Percentiles rank a stretch among this genome's conserved stretches.
Conservation (phyloP, 2,113 vertebrate genomes). For the Dascyllus trimaculatus region DNA sequence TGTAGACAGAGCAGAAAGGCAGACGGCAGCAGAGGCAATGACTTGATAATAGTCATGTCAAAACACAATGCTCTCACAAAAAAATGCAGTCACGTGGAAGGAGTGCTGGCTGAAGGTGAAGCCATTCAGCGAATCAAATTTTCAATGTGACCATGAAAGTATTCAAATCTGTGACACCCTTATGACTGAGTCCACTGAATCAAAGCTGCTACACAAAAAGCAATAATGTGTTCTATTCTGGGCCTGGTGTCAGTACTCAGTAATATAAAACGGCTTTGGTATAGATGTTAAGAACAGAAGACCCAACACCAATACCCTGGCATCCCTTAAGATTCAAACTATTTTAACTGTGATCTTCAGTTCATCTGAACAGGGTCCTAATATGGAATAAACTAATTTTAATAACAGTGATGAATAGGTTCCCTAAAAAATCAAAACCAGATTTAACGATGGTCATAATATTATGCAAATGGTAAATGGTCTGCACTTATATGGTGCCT, state of each 20-base stretch:
- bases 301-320: background rate
- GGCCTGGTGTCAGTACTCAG: background rate
- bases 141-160: background rate
- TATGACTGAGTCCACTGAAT: slow-evolving; percentile 3
- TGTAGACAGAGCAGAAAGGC: background rate
- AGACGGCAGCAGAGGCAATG: background rate
- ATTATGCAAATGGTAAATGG: too few relatives aligned
- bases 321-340: too few relatives aligned
- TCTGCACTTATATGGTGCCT: too few relatives aligned
- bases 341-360: too few relatives aligned
- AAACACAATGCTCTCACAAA: slow-evolving; percentile 6
- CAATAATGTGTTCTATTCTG: background rate
- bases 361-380: too few relatives aligned
- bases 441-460: too few relatives aligned
- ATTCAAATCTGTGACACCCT: background rate
- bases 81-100: background rate
- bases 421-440: too few relatives aligned
- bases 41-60: slow-evolving; percentile 20
- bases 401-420: too few relatives aligned
- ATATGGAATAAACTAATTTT: too few relatives aligned
- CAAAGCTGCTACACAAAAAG: slow-evolving; percentile 8
- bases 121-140: slow-evolving; percentile 5
- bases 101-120: background rate
- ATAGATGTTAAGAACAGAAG: background rate
- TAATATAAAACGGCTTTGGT: background rate